A percentile compares a stretch with the other conserved stretches of the same genome.
phyloP scores from a whole-genome alignment of 2,113 vertebrate species.

The Orycteropus afer region DNA sequence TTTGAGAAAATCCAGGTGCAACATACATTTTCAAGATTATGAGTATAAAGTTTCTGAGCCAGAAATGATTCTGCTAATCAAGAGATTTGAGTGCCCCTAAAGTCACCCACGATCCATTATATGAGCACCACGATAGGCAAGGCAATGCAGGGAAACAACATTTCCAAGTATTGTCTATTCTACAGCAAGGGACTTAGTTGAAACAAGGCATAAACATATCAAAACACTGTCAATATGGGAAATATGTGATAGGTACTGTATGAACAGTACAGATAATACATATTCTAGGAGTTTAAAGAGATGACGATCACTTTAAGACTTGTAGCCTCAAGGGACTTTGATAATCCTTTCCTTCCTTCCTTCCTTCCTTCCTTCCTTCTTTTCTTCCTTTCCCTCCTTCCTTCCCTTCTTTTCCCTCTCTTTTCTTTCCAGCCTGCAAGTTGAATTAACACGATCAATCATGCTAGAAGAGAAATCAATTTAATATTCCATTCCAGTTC shows the following conservation, averaged over 20 bases:
- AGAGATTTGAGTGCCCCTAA: not conserved
- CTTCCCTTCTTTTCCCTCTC: not conserved
- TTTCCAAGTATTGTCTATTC: not conserved
- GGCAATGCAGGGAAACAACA: not conserved
- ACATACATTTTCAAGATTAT: constrained; percentile 1
- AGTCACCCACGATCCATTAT: not conserved
- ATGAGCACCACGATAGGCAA: not conserved
- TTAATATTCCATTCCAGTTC: constrained; percentile 29
- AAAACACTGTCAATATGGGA: not conserved
- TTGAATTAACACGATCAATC: constrained; percentile 54
- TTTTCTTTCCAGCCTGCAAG: constrained; percentile 41
- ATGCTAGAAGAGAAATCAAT: constrained; percentile 50
- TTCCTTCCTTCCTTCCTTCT: constrained; percentile 24
- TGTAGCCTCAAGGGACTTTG: not conserved
- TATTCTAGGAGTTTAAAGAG: not conserved
- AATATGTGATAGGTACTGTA: not conserved
- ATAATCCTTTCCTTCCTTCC: not conserved
- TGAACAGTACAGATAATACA: not conserved
- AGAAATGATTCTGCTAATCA: not conserved
- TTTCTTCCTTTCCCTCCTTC: not conserved
- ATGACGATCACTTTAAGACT: not conserved
- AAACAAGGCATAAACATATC: not conserved
- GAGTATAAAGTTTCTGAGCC: not conserved
- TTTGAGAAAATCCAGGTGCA: constrained; percentile 15
- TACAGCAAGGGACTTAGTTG: not conserved